Conservation (phyloP, 1,140 invertebrate genomes). For the Drosophila equinoxialis region DNA sequence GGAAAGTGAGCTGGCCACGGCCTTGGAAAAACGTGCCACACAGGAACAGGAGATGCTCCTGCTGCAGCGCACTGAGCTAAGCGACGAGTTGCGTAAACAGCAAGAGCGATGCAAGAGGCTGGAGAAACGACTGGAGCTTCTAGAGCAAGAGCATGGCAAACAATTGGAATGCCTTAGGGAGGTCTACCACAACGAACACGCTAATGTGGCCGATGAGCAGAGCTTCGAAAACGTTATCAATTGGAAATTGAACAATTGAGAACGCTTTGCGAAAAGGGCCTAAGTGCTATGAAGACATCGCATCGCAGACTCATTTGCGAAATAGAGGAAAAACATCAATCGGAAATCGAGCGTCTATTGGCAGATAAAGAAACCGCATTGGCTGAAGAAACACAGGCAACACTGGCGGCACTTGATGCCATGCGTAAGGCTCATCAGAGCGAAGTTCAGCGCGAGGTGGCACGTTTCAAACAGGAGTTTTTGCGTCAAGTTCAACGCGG, state of each 20-base stretch:
- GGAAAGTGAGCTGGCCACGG: slow-evolving; percentile 67
- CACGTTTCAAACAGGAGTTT: no score
- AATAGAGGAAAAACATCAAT: slow-evolving; percentile 92
- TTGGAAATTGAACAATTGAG: slow-evolving; percentile 93
- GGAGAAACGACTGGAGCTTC: slow-evolving; percentile 87
- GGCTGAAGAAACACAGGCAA: slow-evolving; percentile 94
- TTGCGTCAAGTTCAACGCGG: no score
- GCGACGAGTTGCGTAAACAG: slow-evolving; percentile 84
- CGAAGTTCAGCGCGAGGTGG: no score
- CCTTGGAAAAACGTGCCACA: slow-evolving; percentile 65
- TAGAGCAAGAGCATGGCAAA: slow-evolving; percentile 90
- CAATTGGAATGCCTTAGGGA: slow-evolving; percentile 89
- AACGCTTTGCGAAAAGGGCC: slow-evolving; percentile 92
- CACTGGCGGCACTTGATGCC: no score
- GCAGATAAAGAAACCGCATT: slow-evolving; percentile 94
- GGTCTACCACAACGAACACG: slow-evolving; percentile 86
- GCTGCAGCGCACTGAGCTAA: slow-evolving; percentile 79
- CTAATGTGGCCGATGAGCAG: slow-evolving; percentile 84
- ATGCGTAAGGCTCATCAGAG: no score
- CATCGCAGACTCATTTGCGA: slow-evolving; percentile 93
- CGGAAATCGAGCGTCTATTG: slow-evolving; percentile 85
- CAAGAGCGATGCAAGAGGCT: slow-evolving; percentile 87
- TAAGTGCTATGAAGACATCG: slow-evolving; percentile 94
- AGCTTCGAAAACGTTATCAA: slow-evolving; percentile 90
- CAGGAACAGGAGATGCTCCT: slow-evolving; percentile 69